Conservation (phyloP, 2,113 vertebrate species). For the Taxidea taxus region DNA sequence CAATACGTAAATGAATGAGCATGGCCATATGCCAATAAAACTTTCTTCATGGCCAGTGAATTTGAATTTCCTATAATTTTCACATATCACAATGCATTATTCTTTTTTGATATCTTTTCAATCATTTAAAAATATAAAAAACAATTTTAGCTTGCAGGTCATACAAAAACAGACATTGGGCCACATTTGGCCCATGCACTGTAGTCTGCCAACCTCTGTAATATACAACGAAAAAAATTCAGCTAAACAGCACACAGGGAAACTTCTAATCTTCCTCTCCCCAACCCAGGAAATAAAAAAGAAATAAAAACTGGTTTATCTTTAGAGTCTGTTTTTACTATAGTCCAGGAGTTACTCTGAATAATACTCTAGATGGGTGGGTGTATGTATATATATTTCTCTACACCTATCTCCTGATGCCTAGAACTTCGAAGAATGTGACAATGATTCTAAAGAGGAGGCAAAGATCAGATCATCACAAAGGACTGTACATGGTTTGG, state of each 20-base stretch:
- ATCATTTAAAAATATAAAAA: constrained; percentile 44
- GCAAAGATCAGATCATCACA: not conserved
- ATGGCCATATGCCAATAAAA: constrained; percentile 19
- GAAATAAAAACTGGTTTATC: not conserved
- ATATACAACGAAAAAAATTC: not conserved
- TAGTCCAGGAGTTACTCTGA: not conserved
- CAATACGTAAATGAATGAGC: constrained; percentile 26
- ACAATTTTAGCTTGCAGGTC: not conserved
- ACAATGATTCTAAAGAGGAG: not conserved
- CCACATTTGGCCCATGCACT: not conserved
- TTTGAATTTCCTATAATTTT: constrained; percentile 35
- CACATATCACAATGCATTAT: constrained; percentile 3
- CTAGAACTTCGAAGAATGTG: not conserved
- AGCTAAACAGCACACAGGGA: not conserved
- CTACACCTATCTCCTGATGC: not conserved
- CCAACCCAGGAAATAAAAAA: constrained; percentile 16
- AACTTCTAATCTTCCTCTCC: not conserved
- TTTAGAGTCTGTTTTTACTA: constrained; percentile 9
- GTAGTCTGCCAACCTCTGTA: not conserved
- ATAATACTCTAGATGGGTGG: not conserved
- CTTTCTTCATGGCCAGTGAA: not conserved
- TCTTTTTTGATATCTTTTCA: constrained; percentile 35
- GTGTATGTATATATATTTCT: not conserved
- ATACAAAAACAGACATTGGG: constrained; percentile 8
- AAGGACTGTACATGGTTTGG: not conserved